A percentile compares a stretch with the other conserved stretches of the same genome.
Evolutionary conservation across 2,888 invertebrate genomes (phyloP).

Genomic region (Drosophila rellima): DNA sequence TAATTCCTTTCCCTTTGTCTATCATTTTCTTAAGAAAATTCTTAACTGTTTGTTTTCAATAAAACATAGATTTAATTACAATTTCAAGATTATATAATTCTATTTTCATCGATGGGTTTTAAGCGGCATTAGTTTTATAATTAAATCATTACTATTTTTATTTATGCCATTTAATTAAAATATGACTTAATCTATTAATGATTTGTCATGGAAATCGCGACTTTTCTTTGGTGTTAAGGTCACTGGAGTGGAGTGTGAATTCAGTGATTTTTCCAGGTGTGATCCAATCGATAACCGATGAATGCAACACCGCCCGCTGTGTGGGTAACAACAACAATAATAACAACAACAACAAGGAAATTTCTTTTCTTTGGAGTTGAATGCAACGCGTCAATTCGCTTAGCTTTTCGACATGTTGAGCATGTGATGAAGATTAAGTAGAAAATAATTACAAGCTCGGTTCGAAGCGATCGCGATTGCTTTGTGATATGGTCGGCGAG

Average conservation of each 20-base stretch:
- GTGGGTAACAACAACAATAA: slow-evolving; percentile 9
- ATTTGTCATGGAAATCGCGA: slow-evolving; percentile 11
- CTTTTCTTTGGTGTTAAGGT: not conserved
- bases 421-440: slow-evolving; percentile 83
- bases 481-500: slow-evolving; percentile 60
- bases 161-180: too few species aligned
- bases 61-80: too few species aligned
- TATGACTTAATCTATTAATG: too few species aligned
- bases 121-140: too few species aligned
- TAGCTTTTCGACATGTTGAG: slow-evolving; percentile 80
- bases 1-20: too few species aligned
- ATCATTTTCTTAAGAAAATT: too few species aligned
- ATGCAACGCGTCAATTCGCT: slow-evolving; percentile 72
- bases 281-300: slow-evolving; percentile 31
- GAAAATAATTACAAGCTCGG: slow-evolving; percentile 78
- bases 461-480: slow-evolving; percentile 45
- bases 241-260: not conserved
- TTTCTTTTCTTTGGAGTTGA: slow-evolving; percentile 14
- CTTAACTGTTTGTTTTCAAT: too few species aligned
- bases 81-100: not conserved
- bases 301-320: slow-evolving; percentile 36
- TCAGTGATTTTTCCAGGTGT: slow-evolving; percentile 37
- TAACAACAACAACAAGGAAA: slow-evolving; percentile 1
- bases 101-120: not conserved
- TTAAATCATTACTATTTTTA: too few species aligned